phyloP scores from a whole-genome alignment of 2,888 invertebrate genomes.

The Liopterus haemorrhoidalis region DNA sequence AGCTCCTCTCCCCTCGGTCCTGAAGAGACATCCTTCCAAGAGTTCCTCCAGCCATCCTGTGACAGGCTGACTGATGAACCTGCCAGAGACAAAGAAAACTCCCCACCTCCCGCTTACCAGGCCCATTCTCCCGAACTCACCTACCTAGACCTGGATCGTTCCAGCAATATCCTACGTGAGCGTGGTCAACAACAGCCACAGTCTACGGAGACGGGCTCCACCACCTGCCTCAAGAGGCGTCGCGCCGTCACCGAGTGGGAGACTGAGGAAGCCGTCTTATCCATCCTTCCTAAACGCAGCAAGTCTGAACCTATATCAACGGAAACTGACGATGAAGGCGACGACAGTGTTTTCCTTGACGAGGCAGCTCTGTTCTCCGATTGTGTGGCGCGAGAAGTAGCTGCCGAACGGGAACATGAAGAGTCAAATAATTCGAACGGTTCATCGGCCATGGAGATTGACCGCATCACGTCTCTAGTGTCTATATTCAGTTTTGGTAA shows the following conservation, averaged over 20 bases:
- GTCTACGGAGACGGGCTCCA: conserved; percentile 10
- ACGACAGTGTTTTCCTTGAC: conserved; percentile 46
- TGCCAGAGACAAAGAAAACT: conserved; percentile 45
- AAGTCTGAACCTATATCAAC: conserved; percentile 37
- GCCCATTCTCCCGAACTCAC: conserved; percentile 41
- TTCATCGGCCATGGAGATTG: conserved; percentile 51
- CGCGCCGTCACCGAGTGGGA: conserved; percentile 50
- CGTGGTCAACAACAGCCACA: conserved; percentile 31
- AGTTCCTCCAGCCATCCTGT: conserved; percentile 33
- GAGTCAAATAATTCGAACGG: conserved; percentile 22
- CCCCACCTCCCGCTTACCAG: conserved; percentile 40
- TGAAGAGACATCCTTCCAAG: conserved; percentile 36
- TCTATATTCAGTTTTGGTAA: conserved; percentile 54
- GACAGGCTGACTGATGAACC: conserved; percentile 6
- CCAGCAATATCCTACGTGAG: conserved; percentile 41
- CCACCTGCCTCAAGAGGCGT: conserved; percentile 44
- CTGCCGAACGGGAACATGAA: conserved; percentile 24
- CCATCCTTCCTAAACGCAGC: conserved; percentile 49
- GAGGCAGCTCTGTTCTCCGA: conserved; percentile 45
- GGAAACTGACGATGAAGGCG: conserved; percentile 32
- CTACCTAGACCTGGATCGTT: conserved; percentile 48
- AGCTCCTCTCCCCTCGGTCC: conserved; percentile 34
- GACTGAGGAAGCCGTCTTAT: conserved; percentile 51
- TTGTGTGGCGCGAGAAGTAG: conserved; percentile 37
- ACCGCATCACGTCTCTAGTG: conserved; percentile 54